Conservation (phyloP, 2,888 invertebrate genomes). For the Hemistola chrysoprasaria region DNA sequence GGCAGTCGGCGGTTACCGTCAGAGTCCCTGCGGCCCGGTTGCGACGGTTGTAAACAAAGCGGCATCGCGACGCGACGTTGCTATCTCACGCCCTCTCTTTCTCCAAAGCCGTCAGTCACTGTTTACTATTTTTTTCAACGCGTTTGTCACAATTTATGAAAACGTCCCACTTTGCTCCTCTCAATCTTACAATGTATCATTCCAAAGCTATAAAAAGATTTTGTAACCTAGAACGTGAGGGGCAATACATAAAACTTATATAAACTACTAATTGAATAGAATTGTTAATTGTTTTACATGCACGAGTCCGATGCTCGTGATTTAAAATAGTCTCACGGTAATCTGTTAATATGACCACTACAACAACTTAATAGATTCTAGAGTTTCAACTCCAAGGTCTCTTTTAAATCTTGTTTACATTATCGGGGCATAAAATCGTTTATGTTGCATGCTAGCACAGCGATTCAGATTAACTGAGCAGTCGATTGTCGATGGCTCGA, state of each 20-base stretch:
- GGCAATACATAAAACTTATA: conserved; percentile 6
- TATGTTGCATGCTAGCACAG: conserved; percentile 16
- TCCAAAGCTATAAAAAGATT: background rate
- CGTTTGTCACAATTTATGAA: conserved; percentile 6
- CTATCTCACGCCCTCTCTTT: conserved; percentile 46
- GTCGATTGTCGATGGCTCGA: conserved; percentile 17
- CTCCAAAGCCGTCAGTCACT: conserved; percentile 46
- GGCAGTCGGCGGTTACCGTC: background rate
- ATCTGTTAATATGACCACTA: conserved; percentile 8
- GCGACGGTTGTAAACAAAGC: conserved; percentile 64
- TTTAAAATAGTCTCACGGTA: conserved; percentile 18
- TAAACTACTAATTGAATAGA: background rate
- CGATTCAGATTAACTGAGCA: conserved; percentile 9
- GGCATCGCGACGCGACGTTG: conserved; percentile 60
- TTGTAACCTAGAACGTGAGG: conserved; percentile 9
- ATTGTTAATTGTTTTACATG: conserved; percentile 28
- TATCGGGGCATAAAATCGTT: conserved; percentile 15
- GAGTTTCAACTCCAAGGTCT: conserved; percentile 22
- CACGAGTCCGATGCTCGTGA: conserved; percentile 31
- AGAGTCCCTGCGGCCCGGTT: conserved; percentile 42
- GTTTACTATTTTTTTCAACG: conserved; percentile 40
- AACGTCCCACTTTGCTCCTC: background rate
- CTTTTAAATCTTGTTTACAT: conserved; percentile 25
- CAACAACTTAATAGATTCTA: conserved; percentile 6
- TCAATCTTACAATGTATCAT: background rate